Evolutionary conservation across 2,113 vertebrate species (phyloP).

Genomic region (Brevimyrus niger): DNA sequence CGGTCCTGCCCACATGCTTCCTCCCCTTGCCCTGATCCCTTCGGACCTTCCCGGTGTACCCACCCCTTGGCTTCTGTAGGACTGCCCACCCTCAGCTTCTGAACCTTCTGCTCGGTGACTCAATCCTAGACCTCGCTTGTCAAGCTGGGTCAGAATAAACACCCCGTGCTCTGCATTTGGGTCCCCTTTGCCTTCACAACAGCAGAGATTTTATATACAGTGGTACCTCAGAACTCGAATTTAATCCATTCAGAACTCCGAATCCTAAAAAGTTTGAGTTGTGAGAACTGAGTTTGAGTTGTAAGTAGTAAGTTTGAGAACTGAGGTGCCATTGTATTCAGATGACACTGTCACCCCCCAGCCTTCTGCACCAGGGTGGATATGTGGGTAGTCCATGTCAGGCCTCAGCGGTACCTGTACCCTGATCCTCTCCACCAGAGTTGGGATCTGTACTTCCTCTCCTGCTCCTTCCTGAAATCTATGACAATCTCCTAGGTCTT

Average conservation of each 20-base stretch:
- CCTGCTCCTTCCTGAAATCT: background rate
- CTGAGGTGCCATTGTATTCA: too few species aligned
- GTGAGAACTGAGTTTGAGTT: too few species aligned
- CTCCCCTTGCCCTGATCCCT: background rate
- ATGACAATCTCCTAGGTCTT: background rate
- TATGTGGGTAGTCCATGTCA: background rate
- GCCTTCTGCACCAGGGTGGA: background rate
- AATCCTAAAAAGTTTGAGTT: too few species aligned
- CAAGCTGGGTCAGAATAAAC: background rate
- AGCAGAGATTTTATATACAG: too few species aligned
- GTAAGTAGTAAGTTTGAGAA: too few species aligned
- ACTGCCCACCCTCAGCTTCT: background rate
- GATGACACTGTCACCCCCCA: background rate
- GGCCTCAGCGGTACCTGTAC: background rate
- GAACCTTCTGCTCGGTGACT: background rate
- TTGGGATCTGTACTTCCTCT: background rate
- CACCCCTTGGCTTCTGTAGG: background rate
- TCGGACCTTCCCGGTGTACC: background rate
- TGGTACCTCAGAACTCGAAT: too few species aligned
- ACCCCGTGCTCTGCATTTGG: background rate
- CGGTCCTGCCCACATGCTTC: background rate
- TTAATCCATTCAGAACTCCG: too few species aligned
- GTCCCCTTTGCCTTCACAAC: too few species aligned
- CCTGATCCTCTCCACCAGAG: background rate
- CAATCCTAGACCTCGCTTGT: background rate